phyloP scores from a whole-genome alignment of 2,113 vertebrate species.

The Butastur rufipennis region DNA sequence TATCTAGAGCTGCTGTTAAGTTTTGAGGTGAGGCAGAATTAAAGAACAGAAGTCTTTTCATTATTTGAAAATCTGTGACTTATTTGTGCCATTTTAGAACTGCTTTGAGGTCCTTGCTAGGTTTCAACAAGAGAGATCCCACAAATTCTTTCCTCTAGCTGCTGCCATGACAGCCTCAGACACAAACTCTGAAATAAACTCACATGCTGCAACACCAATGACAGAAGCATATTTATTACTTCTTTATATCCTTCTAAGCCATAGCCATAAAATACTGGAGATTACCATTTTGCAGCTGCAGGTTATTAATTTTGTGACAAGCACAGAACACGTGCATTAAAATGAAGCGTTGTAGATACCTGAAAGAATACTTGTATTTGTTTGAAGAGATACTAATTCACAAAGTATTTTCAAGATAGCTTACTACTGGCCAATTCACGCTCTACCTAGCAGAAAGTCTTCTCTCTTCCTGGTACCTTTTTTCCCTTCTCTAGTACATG shows the following conservation, averaged over 20 bases:
- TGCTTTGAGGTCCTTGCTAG: not conserved
- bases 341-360: not conserved
- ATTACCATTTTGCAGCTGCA: not conserved
- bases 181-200: not conserved
- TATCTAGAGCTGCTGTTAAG: not conserved
- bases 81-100: not conserved
- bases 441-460: not conserved
- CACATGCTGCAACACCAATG: not conserved
- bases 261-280: not conserved
- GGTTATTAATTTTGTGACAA: not conserved
- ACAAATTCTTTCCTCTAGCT: not conserved
- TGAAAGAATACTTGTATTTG: not conserved
- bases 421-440: not conserved
- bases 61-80: not conserved
- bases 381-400: not conserved
- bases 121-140: not conserved
- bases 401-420: not conserved
- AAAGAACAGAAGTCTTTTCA: not conserved
- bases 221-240: not conserved
- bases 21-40: not conserved
- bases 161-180: not conserved
- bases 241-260: not conserved
- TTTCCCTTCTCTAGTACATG: not conserved
- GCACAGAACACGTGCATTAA: not conserved
- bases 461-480: not conserved